Base-by-base conservation (phyloP, 1,140 invertebrate genomes). In the Drosophila bifasciata region DNA sequence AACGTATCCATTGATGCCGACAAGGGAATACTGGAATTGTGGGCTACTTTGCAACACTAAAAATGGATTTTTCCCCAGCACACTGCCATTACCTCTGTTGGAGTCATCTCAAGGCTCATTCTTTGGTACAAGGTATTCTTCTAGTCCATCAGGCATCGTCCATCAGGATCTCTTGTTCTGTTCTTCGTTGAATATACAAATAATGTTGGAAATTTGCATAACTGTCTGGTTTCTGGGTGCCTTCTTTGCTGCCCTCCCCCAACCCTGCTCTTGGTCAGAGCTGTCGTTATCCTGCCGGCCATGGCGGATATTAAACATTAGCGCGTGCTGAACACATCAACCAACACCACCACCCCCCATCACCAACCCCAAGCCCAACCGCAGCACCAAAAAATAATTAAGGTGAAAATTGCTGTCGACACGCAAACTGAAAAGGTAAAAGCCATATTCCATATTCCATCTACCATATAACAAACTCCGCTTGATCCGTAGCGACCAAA, bases 381-480 rank as follows among this genome's bases (percentile, higher is more conserved):
- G 11, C 32, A 36, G 3, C 11, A 67, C 50, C 64, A 79, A 73
- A 73, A 80, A 88, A 88, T 88, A 88, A 88, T 88, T 88, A 88
- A 88, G 83, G 84, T 83, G 83, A 88, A 88, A 88, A 88, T 88
- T 88, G 83, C 83, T 83, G 83, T 89, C 83, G 83, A 88, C 83
- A 88, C 83, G 83, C 83, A 76, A 88, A 75, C 53, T 44, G 41
- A 39, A 77, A 63, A 67, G 39, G 40, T 50, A 60, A 60, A 60
- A 48, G 53, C 32, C 32, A 36, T 13, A 13, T 25, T 25, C 32
- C 32, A 32, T 32, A 3, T 32, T 4, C 9, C 32, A 36, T 13
- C 9, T 11, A 36, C 11, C 32, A 36, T 56, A 23, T 52, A 43
- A 32, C 9, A 41, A 56, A 53, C 44, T 46, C 45, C 44, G 13